These are phyloP conservation scores for Ladona fulva DNA, from an alignment of 1,140 invertebrate species.

Conservation along the genomic window DNA sequence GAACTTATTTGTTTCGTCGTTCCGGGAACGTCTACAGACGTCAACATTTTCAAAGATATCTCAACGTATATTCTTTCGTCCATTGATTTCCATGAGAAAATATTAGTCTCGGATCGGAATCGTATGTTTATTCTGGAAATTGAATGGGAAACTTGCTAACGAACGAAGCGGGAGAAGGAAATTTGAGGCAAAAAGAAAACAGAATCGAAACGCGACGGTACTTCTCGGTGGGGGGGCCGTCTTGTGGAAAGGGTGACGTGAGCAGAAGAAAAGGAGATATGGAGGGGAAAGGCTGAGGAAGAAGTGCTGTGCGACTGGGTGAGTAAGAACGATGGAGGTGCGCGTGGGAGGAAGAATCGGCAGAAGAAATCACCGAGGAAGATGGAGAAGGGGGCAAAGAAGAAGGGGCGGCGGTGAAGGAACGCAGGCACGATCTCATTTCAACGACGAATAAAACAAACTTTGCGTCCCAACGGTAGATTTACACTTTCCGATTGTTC, in stretches of 20 bases:
- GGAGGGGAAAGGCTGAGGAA: neutral
- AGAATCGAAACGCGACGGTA: neutral
- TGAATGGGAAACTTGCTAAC: too few relatives aligned
- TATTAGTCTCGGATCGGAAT: too few relatives aligned
- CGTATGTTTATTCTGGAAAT: too few relatives aligned
- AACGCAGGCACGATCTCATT: constrained; percentile 3
- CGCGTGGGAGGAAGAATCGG: neutral
- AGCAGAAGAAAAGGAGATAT: neutral
- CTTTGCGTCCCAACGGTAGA: neutral
- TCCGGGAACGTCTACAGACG: too few relatives aligned
- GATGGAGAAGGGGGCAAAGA: neutral
- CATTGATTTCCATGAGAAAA: too few relatives aligned
- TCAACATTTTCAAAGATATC: too few relatives aligned
- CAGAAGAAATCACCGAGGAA: neutral
- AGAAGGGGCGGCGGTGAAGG: neutral
- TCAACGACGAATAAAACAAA: constrained; percentile 3
- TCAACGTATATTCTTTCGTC: too few relatives aligned
- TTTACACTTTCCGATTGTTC: constrained; percentile 9
- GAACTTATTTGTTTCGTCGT: too few relatives aligned
- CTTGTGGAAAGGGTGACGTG: neutral
- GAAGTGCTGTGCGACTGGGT: neutral
- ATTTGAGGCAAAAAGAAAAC: too few relatives aligned
- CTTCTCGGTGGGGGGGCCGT: too few relatives aligned
- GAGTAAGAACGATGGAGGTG: neutral
- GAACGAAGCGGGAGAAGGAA: too few relatives aligned